Conservation (phyloP, 2,888 invertebrate species). For the Acanthopleura granulata region DNA sequence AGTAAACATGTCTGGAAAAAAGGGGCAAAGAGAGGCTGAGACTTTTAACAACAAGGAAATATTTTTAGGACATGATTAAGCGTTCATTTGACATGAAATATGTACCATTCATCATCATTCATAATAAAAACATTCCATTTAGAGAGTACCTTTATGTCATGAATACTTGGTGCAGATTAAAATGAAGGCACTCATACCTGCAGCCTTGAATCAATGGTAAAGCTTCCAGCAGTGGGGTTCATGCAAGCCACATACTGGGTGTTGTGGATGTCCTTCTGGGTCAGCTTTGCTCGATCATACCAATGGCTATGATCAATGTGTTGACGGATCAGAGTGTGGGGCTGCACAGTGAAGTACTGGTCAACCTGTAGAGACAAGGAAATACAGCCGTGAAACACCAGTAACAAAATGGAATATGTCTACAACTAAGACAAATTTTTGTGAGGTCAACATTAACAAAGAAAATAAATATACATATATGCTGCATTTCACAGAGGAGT, state of each 20-base stretch:
- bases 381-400: not conserved
- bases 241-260: conserved; percentile 97
- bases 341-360: conserved; percentile 94
- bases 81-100: too few species aligned
- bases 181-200: conserved; percentile 72
- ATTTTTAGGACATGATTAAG: too few species aligned
- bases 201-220: conserved; percentile 93
- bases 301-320: conserved; percentile 97
- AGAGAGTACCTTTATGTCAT: too few species aligned
- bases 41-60: too few species aligned
- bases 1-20: too few species aligned
- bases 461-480: too few species aligned
- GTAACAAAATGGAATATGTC: not conserved
- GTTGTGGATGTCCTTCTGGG: conserved; percentile 94
- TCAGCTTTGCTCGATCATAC: conserved; percentile 92
- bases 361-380: conserved; percentile 75
- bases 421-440: too few species aligned
- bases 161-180: not conserved
- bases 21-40: too few species aligned
- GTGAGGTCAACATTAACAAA: too few species aligned
- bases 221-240: conserved; percentile 98
- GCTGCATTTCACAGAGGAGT: too few species aligned
- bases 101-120: too few species aligned
- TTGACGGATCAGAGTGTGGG: conserved; percentile 94
- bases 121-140: not conserved